phyloP scores from a whole-genome alignment of 2,888 invertebrate species.

The Papilio demoleus region DNA sequence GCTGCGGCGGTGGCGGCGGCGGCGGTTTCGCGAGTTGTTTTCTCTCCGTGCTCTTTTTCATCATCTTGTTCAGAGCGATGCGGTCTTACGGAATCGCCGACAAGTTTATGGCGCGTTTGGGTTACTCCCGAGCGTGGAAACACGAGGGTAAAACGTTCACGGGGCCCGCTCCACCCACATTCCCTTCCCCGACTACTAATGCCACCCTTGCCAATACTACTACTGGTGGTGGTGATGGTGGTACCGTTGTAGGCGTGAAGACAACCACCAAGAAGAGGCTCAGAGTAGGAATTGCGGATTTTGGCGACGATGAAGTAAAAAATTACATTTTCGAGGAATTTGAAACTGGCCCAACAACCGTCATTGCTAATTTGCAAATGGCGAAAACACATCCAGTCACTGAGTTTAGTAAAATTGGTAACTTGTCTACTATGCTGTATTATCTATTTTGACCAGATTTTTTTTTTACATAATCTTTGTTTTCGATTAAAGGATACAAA shows the following conservation, averaged over 20 bases:
- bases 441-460: conserved; percentile 49
- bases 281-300: conserved; percentile 13
- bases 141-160: neutral
- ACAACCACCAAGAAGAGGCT: too few relatives aligned
- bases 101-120: conserved; percentile 68
- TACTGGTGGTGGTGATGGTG: neutral
- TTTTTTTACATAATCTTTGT: neutral
- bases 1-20: conserved; percentile 65
- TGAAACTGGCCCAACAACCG: conserved; percentile 19
- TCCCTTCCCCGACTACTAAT: too few relatives aligned
- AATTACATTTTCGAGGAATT: conserved; percentile 16
- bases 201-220: too few relatives aligned
- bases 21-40: conserved; percentile 57
- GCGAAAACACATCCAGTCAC: conserved; percentile 15
- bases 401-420: conserved; percentile 27
- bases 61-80: conserved; percentile 67
- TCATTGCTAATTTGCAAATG: neutral
- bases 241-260: too few relatives aligned
- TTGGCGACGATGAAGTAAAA: neutral
- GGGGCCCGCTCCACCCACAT: too few relatives aligned
- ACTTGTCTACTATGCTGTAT: conserved; percentile 52
- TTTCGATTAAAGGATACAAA: neutral
- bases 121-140: conserved; percentile 56
- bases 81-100: conserved; percentile 68
- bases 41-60: conserved; percentile 63